Evolutionary conservation across 2,888 invertebrate species (phyloP), one percentile per base, ranked within the genome.

Genomic region (Sturmia bella): DNA sequence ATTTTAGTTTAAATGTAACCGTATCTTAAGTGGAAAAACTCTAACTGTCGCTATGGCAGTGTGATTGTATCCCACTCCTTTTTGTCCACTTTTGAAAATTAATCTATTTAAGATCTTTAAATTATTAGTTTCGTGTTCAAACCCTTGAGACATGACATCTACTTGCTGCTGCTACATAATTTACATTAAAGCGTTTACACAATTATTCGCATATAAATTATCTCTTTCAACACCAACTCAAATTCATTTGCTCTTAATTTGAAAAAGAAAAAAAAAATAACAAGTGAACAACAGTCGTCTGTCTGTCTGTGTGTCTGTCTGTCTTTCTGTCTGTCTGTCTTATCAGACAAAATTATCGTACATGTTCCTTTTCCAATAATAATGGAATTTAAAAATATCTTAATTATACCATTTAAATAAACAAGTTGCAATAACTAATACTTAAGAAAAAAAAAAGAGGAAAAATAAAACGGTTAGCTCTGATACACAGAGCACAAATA

Each of bases 381-480:
- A 61, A 76, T 68, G 59, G 68, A 76, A 76, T 76, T 76, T 61
- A 52, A 76, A 68, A 61, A 76, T 76, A 76, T 76, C 75, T 76
- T 76, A 76, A 76, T 76, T 76, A 77, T 48, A 69, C 61, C 54
- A 63, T 50, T 74, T 69, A 70, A 64, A 70, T 54, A 77, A 70
- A 77, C 69, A 69, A 64, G 77, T 70, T 77, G n/a, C 39, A 50
- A 56, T 19, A 12, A 13, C 7, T 24, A 57, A 48, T 59, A 41
- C n/a, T 15, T 54, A 54, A 39, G 45, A 57, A 56, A n/a, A n/a
- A n/a, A n/a, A n/a, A n/a, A n/a, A n/a, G n/a, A n/a, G n/a, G n/a
- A n/a, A n/a, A n/a, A n/a, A n/a, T n/a, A n/a, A n/a, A 43, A 48
- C 64, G 64, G 52, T 43, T 63, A 63, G 54, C 21, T 13, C 5